A percentile compares a stretch with the other conserved stretches of the same genome.
These are phyloP conservation scores for Pseudeuparius sepicola DNA, from an alignment of 2,888 invertebrate genomes.

Conservation along the genomic window DNA sequence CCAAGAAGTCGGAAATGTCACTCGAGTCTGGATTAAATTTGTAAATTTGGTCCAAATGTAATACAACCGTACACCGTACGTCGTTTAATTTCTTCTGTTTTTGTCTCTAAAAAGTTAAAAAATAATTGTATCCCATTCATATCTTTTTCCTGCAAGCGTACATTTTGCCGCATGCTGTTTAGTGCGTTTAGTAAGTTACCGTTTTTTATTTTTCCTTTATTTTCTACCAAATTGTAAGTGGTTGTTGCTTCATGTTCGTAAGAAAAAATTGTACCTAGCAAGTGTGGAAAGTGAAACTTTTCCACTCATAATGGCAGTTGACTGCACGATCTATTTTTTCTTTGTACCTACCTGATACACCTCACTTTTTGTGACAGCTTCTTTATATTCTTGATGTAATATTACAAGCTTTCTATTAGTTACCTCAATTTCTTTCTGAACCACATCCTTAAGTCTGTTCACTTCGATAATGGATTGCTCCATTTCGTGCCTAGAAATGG, in stretches of 20 bases:
- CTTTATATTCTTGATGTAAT: constrained; percentile 45
- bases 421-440: constrained; percentile 49
- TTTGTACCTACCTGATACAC: constrained; percentile 54
- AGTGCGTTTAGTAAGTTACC: too few species aligned
- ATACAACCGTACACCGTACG: constrained; percentile 56
- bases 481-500: constrained; percentile 37
- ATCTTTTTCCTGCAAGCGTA: too few species aligned
- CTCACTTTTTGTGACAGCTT: constrained; percentile 49
- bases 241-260: too few species aligned
- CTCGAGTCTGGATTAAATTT: constrained; percentile 39
- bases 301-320: too few species aligned
- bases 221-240: too few species aligned
- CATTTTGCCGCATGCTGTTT: too few species aligned
- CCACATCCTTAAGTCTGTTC: constrained; percentile 45
- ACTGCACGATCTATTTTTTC: too few species aligned
- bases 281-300: too few species aligned
- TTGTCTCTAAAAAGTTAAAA: constrained; percentile 45
- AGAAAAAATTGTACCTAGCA: too few species aligned
- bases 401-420: constrained; percentile 47
- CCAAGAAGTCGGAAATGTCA: constrained; percentile 43
- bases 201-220: too few species aligned
- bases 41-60: constrained; percentile 61
- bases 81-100: constrained; percentile 72
- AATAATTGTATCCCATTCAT: too few species aligned
- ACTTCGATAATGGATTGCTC: constrained; percentile 53